These are phyloP conservation scores for Oceanodroma leucorhoa DNA, from an alignment of 2,797 vertebrate genomes.

Conservation along the genomic window DNA sequence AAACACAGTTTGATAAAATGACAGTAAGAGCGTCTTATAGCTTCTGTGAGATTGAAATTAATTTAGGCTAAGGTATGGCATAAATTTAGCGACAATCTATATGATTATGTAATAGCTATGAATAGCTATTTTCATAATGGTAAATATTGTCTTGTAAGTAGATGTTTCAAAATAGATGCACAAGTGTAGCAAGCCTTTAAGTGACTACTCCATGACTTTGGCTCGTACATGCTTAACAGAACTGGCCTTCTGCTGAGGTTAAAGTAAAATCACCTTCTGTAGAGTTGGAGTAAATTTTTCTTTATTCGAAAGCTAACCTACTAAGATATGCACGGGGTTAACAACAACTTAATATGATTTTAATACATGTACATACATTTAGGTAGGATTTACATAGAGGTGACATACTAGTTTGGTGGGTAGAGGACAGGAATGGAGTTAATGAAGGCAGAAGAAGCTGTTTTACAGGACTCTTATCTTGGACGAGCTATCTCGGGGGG, in stretches of 20 bases:
- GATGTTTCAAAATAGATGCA: background rate
- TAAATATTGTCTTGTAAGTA: background rate
- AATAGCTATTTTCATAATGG: accelerated
- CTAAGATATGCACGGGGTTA: background rate
- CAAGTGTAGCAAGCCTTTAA: background rate
- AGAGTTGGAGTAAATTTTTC: background rate
- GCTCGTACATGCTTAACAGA: background rate
- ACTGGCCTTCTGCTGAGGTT: background rate
- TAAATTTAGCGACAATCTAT: accelerated
- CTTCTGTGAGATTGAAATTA: background rate
- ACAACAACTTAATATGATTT: background rate
- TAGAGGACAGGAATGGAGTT: background rate
- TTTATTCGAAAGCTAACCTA: background rate
- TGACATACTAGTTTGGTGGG: background rate
- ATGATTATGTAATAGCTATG: accelerated
- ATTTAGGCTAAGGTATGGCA: background rate
- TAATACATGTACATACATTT: background rate
- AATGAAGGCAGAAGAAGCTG: background rate
- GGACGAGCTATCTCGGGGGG: accelerated
- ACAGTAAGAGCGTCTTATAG: accelerated
- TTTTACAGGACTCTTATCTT: background rate
- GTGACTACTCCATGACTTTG: accelerated
- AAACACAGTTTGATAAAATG: background rate
- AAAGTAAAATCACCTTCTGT: background rate
- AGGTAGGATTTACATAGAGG: background rate